Conservation (phyloP, 2,888 invertebrate genomes). For the Scaptomyza flava region DNA sequence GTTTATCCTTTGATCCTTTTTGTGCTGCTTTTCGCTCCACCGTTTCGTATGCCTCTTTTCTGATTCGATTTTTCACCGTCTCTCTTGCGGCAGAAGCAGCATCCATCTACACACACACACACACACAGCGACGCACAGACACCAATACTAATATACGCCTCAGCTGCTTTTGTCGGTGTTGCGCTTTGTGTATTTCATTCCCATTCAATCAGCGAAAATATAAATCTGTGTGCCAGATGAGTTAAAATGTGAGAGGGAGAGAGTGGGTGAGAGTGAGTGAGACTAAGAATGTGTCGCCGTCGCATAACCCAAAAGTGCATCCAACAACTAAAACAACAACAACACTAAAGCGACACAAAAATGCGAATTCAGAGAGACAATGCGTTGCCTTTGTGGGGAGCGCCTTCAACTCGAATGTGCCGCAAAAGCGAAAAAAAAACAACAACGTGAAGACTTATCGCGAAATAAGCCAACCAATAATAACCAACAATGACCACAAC, state of each 20-base stretch:
- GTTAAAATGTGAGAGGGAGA: slow-evolving; percentile 19
- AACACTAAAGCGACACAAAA: slow-evolving; percentile 30
- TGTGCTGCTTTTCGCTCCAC: slow-evolving; percentile 47
- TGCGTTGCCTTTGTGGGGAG: slow-evolving; percentile 45
- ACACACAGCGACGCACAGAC: slow-evolving; percentile 22
- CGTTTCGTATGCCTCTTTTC: slow-evolving; percentile 54
- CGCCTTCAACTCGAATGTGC: slow-evolving; percentile 22
- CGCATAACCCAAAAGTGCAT: slow-evolving; percentile 52
- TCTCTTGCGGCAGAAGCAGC: slow-evolving; percentile 45
- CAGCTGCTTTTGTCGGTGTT: slow-evolving; percentile 65
- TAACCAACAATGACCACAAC: slow-evolving; percentile 24
- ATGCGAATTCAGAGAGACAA: slow-evolving; percentile 33
- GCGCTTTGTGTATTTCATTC: slow-evolving; percentile 43
- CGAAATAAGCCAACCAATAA: slow-evolving; percentile 35
- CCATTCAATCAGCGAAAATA: slow-evolving; percentile 60
- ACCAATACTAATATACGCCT: slow-evolving; percentile 45
- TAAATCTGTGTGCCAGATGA: slow-evolving; percentile 69
- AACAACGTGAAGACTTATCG: slow-evolving; percentile 51
- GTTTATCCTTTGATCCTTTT: slow-evolving; percentile 75
- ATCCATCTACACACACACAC: slow-evolving; percentile 34
- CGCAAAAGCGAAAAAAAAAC: slow-evolving; percentile 5
- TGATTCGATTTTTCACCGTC: slow-evolving; percentile 72
- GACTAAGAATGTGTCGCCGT: slow-evolving; percentile 19
- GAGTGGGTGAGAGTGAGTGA: slow-evolving; percentile 5
- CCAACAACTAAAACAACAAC: slow-evolving; percentile 15